Evolutionary conservation across 1,140 invertebrate species (phyloP), one percentile per base, ranked within the genome.

Genomic region (Caenorhabditis latens): DNA sequence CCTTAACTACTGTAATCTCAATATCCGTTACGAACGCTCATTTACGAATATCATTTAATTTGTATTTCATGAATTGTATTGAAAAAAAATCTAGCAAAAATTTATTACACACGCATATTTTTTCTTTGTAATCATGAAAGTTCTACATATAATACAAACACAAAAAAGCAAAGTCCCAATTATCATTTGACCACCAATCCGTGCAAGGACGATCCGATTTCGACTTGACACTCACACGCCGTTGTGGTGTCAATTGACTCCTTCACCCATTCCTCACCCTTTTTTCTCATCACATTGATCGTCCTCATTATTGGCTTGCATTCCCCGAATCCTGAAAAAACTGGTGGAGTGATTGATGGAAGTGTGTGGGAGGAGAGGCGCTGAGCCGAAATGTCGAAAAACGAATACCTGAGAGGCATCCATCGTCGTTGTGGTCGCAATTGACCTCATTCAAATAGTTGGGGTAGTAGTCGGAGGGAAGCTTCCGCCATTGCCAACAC

Each of bases 381-480:
- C 43, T 14, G 48, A 24, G 48, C 79, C 16, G 7, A 42, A 58
- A 43, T 65, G 84, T 43, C 84, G 21, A 32, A 32, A 32, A 32
- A 32, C 32, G 32, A 71, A 42, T 67, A 87, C 86, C 86, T 58
- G 53, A 55, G 40, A 87, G 83, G 48, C 86, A 87, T 67, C 58
- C 61, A 46, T 67, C 50, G 65, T 87, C 86, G 14, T 57, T 84
- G 32, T 63, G 67, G 63, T 87, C 83, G 57, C 86, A 87, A 58
- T 58, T 87, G 57, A 87, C 86, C 61, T 87, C 86, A 63, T 87
- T 87, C 57, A 87, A 84, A 85, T 85, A 84, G 55, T 67, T 55
- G 0, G 86, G 86, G 24, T 55, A 87, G 57, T 87, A 87, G 82
- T 57, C 61, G 57, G 21, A 21, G 7, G 86, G 83, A 53, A 87